Conservation (phyloP, 2,888 invertebrate species). For the Megamerina dolium region DNA sequence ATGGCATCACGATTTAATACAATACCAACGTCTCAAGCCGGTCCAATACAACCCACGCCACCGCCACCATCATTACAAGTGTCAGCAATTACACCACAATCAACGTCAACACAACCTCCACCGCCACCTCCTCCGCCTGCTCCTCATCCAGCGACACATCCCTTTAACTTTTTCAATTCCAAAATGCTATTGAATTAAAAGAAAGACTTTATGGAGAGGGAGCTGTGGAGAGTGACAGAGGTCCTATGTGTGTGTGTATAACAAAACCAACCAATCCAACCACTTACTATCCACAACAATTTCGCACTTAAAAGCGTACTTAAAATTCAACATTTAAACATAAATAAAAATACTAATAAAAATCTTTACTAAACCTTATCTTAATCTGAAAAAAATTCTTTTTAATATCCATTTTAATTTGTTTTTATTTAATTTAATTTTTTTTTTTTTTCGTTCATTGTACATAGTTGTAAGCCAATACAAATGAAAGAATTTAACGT, state of each 20-base stretch:
- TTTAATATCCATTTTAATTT: slow-evolving; percentile 18
- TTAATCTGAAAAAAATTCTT: slow-evolving; percentile 10
- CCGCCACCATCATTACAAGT: slow-evolving; percentile 17
- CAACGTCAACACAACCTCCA: slow-evolving; percentile 21
- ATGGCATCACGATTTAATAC: slow-evolving; percentile 15
- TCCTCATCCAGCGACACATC: slow-evolving; percentile 22
- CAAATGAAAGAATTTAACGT: too few relatives aligned
- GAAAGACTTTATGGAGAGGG: too few relatives aligned
- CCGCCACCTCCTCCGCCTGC: slow-evolving; percentile 20
- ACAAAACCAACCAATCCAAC: too few relatives aligned
- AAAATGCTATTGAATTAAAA: slow-evolving; percentile 35
- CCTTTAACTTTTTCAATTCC: slow-evolving; percentile 37
- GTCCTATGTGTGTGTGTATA: too few relatives aligned
- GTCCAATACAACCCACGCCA: slow-evolving; percentile 13
- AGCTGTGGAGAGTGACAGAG: too few relatives aligned
- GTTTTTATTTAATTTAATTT: slow-evolving; percentile 7
- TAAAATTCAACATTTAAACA: slow-evolving; percentile 14
- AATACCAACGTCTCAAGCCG: slow-evolving; percentile 11
- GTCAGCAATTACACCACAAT: too few relatives aligned
- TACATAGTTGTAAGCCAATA: too few relatives aligned
- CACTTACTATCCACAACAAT: too few relatives aligned
- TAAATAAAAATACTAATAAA: slow-evolving; percentile 13
- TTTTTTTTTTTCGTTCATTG: too few relatives aligned
- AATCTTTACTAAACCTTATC: slow-evolving; percentile 30
- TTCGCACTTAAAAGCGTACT: slow-evolving; percentile 42